A percentile compares a stretch with the other conserved stretches of the same genome.
Evolutionary conservation across 2,113 vertebrate species (phyloP).

Genomic region (Mus spicilegus): DNA sequence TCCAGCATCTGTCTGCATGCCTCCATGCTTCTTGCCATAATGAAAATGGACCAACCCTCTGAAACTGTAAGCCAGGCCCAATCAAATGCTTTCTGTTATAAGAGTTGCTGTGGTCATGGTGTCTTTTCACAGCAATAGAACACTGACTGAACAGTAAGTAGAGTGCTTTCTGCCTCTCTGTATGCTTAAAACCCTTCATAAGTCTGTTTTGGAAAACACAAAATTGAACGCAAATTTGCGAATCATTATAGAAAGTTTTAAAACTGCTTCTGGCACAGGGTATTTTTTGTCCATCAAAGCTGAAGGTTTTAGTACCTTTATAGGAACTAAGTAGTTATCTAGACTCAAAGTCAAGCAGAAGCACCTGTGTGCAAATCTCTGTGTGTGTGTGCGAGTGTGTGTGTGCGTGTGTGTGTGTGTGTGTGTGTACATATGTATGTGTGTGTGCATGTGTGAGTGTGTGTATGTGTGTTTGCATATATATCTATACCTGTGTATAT

Average conservation of each 20-base stretch:
- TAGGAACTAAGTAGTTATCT: background rate
- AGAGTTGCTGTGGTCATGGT: background rate
- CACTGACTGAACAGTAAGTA: background rate
- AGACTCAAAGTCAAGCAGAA: fast-evolving
- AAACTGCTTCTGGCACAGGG: fast-evolving
- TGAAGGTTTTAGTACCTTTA: fast-evolving
- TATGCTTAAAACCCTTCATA: background rate
- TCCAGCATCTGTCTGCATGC: background rate
- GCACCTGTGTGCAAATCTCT: background rate
- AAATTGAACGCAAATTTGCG: background rate
- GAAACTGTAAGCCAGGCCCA: too few species aligned
- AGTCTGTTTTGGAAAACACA: background rate
- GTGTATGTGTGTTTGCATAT: too few species aligned
- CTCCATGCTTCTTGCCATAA: too few species aligned
- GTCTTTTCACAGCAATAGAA: background rate
- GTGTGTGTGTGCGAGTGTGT: background rate
- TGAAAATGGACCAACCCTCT: background rate
- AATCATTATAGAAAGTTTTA: background rate
- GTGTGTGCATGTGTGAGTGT: too few species aligned
- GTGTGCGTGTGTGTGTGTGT: background rate
- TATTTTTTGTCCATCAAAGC: too few species aligned
- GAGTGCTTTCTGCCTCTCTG: background rate
- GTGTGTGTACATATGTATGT: background rate
- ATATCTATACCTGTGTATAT: background rate
- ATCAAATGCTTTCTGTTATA: background rate